Conservation (phyloP, 2,888 invertebrate species). For the Drosophila helvetica region DNA sequence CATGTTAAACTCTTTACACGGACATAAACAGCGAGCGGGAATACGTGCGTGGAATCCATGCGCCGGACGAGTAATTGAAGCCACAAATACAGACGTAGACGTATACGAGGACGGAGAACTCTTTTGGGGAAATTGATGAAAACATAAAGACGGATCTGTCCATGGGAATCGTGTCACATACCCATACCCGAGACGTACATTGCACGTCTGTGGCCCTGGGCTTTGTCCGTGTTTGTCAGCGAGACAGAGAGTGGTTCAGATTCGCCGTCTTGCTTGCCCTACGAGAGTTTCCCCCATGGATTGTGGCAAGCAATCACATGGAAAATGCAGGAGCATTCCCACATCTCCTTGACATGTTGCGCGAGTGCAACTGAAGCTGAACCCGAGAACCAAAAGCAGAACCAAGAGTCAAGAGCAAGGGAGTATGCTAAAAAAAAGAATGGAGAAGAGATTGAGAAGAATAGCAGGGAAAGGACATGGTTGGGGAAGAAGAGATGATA, state of each 20-base stretch:
- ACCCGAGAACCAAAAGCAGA: slow-evolving; percentile 11
- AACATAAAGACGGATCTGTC: slow-evolving; percentile 36
- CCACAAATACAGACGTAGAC: slow-evolving; percentile 25
- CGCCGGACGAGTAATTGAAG: slow-evolving; percentile 71
- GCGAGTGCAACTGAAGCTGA: slow-evolving; percentile 64
- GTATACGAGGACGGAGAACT: slow-evolving; percentile 10
- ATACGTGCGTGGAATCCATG: slow-evolving; percentile 70
- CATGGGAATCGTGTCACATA: slow-evolving; percentile 11
- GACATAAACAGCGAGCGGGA: slow-evolving; percentile 69
- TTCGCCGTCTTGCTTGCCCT: slow-evolving; percentile 9
- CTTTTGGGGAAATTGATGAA: slow-evolving; percentile 41
- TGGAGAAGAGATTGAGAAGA: background rate
- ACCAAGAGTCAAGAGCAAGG: background rate
- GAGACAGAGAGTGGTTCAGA: background rate
- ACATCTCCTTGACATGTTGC: slow-evolving; percentile 46
- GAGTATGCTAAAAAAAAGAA: slow-evolving; percentile 10
- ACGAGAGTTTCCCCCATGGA: slow-evolving; percentile 16
- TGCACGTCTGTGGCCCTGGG: slow-evolving; percentile 20
- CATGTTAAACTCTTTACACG: slow-evolving; percentile 79
- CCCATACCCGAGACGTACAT: slow-evolving; percentile 21
- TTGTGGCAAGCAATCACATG: slow-evolving; percentile 68
- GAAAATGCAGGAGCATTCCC: slow-evolving; percentile 69
- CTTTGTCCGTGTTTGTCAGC: slow-evolving; percentile 13
- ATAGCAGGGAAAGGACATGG: slow-evolving; percentile 2
- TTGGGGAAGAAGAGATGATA: slow-evolving; percentile 19